Percentiles rank a stretch among this genome's conserved stretches.
phyloP scores from a whole-genome alignment of 2,888 invertebrate species.

The Oscheius sp. region DNA sequence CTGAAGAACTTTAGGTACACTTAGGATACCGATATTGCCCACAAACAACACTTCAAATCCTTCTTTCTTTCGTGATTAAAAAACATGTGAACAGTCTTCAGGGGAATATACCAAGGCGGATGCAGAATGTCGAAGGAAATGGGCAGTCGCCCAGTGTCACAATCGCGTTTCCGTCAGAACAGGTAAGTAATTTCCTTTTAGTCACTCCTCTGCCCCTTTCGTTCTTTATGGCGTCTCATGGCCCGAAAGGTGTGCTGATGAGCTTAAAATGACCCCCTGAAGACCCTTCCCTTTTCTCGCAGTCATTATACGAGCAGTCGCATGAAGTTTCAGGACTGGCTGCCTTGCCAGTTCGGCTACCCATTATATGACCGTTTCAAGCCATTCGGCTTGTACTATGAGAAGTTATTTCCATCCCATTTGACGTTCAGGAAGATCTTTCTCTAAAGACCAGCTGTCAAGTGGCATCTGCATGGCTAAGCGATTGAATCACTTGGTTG shows the following conservation, averaged over 20 bases:
- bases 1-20: not conserved
- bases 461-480: slow-evolving; percentile 22
- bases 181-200: slow-evolving; percentile 19
- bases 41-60: not conserved
- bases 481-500: slow-evolving; percentile 22
- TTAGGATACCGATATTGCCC: not conserved
- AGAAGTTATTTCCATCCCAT: slow-evolving; percentile 17
- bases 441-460: slow-evolving; percentile 31
- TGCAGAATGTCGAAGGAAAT: slow-evolving; percentile 31
- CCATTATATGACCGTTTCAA: slow-evolving; percentile 17
- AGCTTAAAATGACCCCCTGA: slow-evolving; percentile 32
- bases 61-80: not conserved
- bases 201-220: not conserved
- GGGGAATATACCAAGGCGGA: not conserved
- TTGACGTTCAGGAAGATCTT: slow-evolving; percentile 15
- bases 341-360: slow-evolving; percentile 5
- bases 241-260: slow-evolving; percentile 24
- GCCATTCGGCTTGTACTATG: not conserved
- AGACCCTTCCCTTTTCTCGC: slow-evolving; percentile 24
- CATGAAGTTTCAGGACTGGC: slow-evolving; percentile 22
- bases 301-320: slow-evolving; percentile 22
- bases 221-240: not conserved
- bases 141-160: slow-evolving; percentile 22
- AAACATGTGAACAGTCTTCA: not conserved
- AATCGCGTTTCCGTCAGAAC: slow-evolving; percentile 29